Percentiles rank a stretch among this genome's conserved stretches.
These are phyloP conservation scores for Albula glossodonta DNA, from an alignment of 2,113 vertebrate species.

Conservation along the genomic window DNA sequence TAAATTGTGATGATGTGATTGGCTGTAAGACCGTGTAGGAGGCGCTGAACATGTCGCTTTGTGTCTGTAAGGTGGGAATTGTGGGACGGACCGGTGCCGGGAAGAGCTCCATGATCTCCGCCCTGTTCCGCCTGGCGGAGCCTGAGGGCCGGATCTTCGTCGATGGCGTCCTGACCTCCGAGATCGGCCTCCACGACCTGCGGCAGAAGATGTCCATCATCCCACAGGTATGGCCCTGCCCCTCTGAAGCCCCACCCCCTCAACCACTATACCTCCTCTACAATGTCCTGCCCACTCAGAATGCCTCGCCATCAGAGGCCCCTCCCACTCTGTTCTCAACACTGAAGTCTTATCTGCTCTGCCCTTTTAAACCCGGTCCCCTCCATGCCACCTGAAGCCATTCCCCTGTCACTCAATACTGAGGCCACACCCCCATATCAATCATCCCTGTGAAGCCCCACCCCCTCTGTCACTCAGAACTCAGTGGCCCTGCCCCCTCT, in stretches of 20 bases:
- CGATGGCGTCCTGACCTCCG: slow-evolving; percentile 83
- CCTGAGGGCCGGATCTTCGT: slow-evolving; percentile 89
- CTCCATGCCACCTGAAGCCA: too few species aligned
- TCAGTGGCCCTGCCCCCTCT: too few species aligned
- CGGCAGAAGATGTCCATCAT: slow-evolving; percentile 96
- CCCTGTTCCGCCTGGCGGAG: slow-evolving; percentile 90
- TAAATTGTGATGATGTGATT: too few species aligned
- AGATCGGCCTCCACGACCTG: slow-evolving; percentile 90
- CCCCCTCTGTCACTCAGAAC: not conserved
- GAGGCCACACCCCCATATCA: too few species aligned
- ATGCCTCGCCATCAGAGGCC: too few species aligned
- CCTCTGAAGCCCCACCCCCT: not conserved
- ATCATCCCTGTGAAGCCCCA: not conserved
- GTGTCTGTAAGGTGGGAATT: slow-evolving; percentile 79
- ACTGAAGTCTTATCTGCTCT: too few species aligned
- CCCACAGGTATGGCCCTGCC: slow-evolving; percentile 79
- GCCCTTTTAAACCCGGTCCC: too few species aligned
- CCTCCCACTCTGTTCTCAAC: too few species aligned
- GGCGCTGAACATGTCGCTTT: not conserved
- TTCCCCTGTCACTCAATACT: too few species aligned
- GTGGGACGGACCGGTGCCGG: slow-evolving; percentile 93
- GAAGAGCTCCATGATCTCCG: slow-evolving; percentile 91
- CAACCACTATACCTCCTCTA: too few species aligned
- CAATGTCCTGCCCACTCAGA: too few species aligned
- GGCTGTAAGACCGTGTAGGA: not conserved